Base-by-base conservation (phyloP, 1,140 invertebrate species). In the Zaprionus tsacasi region DNA sequence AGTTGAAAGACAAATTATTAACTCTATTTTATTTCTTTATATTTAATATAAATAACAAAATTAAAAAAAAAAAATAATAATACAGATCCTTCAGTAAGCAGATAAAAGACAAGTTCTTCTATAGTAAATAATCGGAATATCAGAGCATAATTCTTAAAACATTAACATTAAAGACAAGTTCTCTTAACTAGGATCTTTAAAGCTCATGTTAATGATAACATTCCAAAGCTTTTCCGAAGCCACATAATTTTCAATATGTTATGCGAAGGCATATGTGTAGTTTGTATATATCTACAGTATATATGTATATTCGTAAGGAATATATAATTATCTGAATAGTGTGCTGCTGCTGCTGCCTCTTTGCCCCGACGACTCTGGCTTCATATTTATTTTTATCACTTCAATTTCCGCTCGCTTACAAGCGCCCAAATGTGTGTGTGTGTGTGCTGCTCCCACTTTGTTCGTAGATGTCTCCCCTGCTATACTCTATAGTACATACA, bases 321-420 rank as follows among this genome's bases (percentile, higher is more conserved):
- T 64, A 75, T 70, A 59, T 63, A 54, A 72, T 72, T 75, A 75
- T 75, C 58, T 58, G 43, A 17, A n/a, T 63, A 55, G 35, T 57
- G 21, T n/a, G n/a, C 21, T 21, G 21, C 21, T 38, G 17, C 17
- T 36, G 55, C 11, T 35, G 40, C 6, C 27, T 45, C 7, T 15
- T 11, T 36, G 40, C 40, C 40, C 45, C 58, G 48, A 43, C 58
- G 76, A 71, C 68, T 69, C 78, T 80, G 70, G 81, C 77, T 85
- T 85, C 64, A 58, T 78, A 81, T 80, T 75, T 80, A 78, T 85
- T 85, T 85, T 81, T 85, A 85, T 85, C 81, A 81, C 74, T 86
- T 85, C 74, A 85, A 85, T 85, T 85, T 85, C 81, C 81, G 81
- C 48, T 85, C 70, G 66, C 81, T 83, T 77, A 79, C 81, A 83